A percentile compares a stretch with the other conserved stretches of the same genome.
Evolutionary conservation across 2,888 invertebrate genomes (phyloP).

Genomic region (Diarsia dahlii): DNA sequence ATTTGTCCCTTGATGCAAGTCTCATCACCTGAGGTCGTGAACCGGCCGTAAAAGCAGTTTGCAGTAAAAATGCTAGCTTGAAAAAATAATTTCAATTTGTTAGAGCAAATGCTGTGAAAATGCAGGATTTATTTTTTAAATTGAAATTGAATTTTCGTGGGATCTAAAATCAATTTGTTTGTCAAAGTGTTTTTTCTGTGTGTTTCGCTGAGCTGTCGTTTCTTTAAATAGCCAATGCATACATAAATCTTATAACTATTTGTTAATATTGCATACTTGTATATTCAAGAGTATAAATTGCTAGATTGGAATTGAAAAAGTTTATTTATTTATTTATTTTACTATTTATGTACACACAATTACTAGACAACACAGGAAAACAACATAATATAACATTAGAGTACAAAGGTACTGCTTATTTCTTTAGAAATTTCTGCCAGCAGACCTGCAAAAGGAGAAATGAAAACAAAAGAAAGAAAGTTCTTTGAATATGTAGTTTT

Average conservation of each 20-base stretch:
- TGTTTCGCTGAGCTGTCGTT: background rate
- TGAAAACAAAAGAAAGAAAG: too few species aligned
- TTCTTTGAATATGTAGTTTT: too few species aligned
- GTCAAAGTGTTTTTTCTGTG: slow-evolving; percentile 14
- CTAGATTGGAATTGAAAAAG: too few species aligned
- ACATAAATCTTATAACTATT: slow-evolving; percentile 2
- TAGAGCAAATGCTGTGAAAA: slow-evolving; percentile 4
- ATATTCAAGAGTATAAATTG: background rate
- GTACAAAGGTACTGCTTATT: too few species aligned
- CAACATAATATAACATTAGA: too few species aligned
- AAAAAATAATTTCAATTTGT: slow-evolving; percentile 22
- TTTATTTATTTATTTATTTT: too few species aligned
- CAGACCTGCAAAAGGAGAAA: too few species aligned
- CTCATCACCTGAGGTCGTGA: background rate
- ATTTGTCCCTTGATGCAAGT: background rate
- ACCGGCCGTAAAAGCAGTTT: background rate
- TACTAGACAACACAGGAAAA: too few species aligned
- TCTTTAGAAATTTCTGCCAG: too few species aligned
- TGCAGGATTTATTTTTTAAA: slow-evolving; percentile 15
- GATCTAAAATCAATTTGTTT: slow-evolving; percentile 30
- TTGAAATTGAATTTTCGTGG: slow-evolving; percentile 25
- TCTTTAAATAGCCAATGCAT: background rate
- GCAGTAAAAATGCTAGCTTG: slow-evolving; percentile 25
- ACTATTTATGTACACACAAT: too few species aligned
- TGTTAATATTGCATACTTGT: background rate